Evolutionary conservation across 2,113 vertebrate genomes (phyloP).

Genomic region (human): GRCh38 chr2:147695001-147695500

Average conservation of each 20-base stretch:
- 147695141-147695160: conserved; percentile 75
- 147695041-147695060: neutral
- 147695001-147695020: neutral
- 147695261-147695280: conserved; percentile 86
- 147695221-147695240: neutral
- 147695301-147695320: conserved; percentile 78
- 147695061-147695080: conserved; percentile 19
- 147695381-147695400: conserved; percentile 74
- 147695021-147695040: neutral
- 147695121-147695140: conserved; percentile 68
- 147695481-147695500: conserved; percentile 56
- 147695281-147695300: conserved; percentile 81
- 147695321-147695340: conserved; percentile 72
- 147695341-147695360: conserved; percentile 67
- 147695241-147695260: conserved; percentile 82
- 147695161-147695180: conserved; percentile 77
- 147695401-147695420: conserved; percentile 68
- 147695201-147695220: neutral
- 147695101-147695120: conserved; percentile 70
- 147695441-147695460: conserved; percentile 47
- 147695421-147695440: conserved; percentile 65
- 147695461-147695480: conserved; percentile 69
- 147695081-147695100: conserved; percentile 13
- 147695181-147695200: conserved; percentile 50
- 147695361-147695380: conserved; percentile 60